Evolutionary conservation across 2,797 vertebrate species (phyloP).

Genomic region (Xiphophorus birchmanni): DNA sequence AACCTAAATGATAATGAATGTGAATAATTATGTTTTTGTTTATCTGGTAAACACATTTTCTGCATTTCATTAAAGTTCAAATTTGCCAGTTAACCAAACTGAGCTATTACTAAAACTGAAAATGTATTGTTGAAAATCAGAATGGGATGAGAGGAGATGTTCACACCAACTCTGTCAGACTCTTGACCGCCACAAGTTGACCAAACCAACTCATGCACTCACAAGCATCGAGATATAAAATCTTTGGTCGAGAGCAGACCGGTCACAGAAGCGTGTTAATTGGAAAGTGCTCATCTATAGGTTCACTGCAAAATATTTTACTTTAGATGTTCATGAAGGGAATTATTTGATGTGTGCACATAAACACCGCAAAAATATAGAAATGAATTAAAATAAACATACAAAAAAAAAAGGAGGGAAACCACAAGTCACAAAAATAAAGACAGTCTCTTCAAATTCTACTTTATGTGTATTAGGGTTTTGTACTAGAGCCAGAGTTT

Average conservation of each 20-base stretch:
- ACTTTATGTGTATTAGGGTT: neutral
- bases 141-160: too few relatives aligned
- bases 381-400: neutral
- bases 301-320: constrained; percentile 68
- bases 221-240: neutral
- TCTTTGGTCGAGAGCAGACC: neutral
- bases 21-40: neutral
- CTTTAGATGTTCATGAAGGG: constrained; percentile 23
- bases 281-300: constrained; percentile 46
- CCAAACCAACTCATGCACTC: neutral
- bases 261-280: constrained; percentile 73
- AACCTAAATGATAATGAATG: neutral
- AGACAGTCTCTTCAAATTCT: too few relatives aligned
- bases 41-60: neutral
- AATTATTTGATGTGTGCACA: neutral
- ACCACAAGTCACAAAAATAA: neutral
- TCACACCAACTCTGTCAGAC: too few relatives aligned
- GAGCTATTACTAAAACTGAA: neutral
- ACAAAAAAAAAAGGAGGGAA: neutral
- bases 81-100: neutral
- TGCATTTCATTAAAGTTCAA: neutral
- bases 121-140: neutral
- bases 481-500: neutral
- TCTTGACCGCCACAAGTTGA: neutral
- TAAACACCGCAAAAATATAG: neutral